phyloP scores from a whole-genome alignment of 2,113 vertebrate species.

The Axis porcinus region DNA sequence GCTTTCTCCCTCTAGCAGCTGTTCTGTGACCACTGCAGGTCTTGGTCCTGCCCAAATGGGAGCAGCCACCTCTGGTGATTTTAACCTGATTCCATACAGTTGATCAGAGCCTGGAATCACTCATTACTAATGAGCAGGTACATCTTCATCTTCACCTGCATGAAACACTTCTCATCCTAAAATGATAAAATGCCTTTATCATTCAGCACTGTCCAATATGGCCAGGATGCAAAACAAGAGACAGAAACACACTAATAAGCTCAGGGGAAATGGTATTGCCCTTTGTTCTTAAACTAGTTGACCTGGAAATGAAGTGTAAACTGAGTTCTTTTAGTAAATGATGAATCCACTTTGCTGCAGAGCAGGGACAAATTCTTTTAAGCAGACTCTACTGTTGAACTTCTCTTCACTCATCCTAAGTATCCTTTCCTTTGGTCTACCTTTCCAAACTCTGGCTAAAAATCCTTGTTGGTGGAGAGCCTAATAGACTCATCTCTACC shows the following conservation, averaged over 20 bases:
- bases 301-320: background rate
- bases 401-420: background rate
- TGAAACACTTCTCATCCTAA: background rate
- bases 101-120: background rate
- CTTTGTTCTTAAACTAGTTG: slow-evolving; percentile 7
- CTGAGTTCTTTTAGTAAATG: background rate
- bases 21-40: background rate
- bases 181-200: background rate
- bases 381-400: background rate
- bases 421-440: background rate
- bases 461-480: background rate
- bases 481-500: background rate
- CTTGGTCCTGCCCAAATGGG: background rate
- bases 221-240: background rate
- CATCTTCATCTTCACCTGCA: background rate
- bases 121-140: background rate
- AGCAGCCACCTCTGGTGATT: background rate
- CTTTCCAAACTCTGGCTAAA: slow-evolving; percentile 5
- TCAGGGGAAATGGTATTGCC: background rate
- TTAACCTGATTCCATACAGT: background rate
- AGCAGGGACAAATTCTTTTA: background rate
- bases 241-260: background rate
- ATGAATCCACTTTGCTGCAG: background rate
- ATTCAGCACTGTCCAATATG: background rate
- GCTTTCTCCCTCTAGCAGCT: background rate